Conservation (phyloP, 2,888 invertebrate species). For the Morpho deidamia region DNA sequence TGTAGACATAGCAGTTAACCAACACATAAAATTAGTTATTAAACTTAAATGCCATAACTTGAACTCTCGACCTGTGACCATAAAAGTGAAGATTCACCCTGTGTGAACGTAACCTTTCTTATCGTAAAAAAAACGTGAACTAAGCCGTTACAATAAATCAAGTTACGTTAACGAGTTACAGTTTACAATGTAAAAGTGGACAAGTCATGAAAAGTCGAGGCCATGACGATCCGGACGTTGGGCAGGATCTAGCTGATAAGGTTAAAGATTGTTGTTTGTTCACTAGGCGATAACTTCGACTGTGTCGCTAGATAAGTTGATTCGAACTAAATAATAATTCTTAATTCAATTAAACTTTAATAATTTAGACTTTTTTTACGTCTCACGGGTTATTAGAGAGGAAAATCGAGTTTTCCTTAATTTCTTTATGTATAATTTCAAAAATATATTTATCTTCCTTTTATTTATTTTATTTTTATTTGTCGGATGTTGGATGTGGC, state of each 20-base stretch:
- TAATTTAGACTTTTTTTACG: too few relatives aligned
- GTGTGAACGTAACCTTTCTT: constrained; percentile 11
- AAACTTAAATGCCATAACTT: constrained; percentile 1
- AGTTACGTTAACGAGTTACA: constrained; percentile 7
- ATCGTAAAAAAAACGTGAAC: background rate
- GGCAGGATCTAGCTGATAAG: constrained; percentile 22
- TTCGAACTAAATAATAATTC: too few relatives aligned
- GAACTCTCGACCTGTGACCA: constrained; percentile 5
- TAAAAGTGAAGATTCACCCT: constrained; percentile 7
- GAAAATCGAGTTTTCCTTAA: too few relatives aligned
- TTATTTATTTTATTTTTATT: too few relatives aligned
- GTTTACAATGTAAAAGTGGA: constrained; percentile 8
- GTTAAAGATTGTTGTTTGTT: constrained; percentile 18
- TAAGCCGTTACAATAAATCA: background rate
- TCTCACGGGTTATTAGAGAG: too few relatives aligned
- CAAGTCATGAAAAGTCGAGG: constrained; percentile 26
- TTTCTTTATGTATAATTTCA: too few relatives aligned
- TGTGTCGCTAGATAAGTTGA: background rate
- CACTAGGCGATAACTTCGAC: background rate
- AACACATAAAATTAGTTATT: background rate
- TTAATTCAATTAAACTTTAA: too few relatives aligned
- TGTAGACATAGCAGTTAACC: too few relatives aligned
- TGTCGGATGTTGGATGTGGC: too few relatives aligned
- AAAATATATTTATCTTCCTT: too few relatives aligned
- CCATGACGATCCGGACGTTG: constrained; percentile 28